A percentile compares a stretch with the other conserved stretches of the same genome.
These are phyloP conservation scores for Canis aureus DNA, from an alignment of 2,113 vertebrate species.

Conservation along the genomic window DNA sequence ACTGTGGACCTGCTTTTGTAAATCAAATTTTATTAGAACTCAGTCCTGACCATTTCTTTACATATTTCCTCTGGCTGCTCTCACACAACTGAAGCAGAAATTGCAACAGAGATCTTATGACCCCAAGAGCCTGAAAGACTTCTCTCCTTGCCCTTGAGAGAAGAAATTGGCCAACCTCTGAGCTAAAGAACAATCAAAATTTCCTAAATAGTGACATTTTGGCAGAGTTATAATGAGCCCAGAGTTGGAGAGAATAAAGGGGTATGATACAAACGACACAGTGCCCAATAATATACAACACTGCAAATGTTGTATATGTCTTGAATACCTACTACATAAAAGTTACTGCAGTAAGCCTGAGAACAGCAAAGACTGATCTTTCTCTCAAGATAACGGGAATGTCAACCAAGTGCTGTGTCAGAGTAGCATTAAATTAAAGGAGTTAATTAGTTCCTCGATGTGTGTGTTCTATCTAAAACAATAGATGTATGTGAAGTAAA, in stretches of 20 bases:
- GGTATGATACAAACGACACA: neutral
- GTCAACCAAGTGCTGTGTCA: neutral
- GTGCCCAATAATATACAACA: neutral
- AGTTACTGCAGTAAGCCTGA: neutral
- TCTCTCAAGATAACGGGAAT: neutral
- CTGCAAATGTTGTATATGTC: neutral
- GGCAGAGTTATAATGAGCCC: neutral
- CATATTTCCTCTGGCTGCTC: slow-evolving; percentile 28
- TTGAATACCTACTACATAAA: neutral
- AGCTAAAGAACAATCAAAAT: neutral
- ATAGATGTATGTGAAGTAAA: neutral
- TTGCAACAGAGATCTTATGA: slow-evolving; percentile 12
- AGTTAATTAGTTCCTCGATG: neutral
- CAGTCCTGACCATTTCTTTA: neutral
- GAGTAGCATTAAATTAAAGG: neutral
- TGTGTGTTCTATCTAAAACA: neutral
- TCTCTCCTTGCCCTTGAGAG: neutral
- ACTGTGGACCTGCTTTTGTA: neutral
- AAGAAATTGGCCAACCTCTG: neutral
- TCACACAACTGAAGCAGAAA: neutral
- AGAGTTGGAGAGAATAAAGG: neutral
- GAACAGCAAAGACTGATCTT: neutral
- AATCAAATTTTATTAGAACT: neutral
- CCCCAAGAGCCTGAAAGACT: neutral
- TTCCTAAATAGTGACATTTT: slow-evolving; percentile 26